These are phyloP conservation scores for Thalassarche chlororhynchos DNA, from an alignment of 2,113 vertebrate species.

Conservation along the genomic window DNA sequence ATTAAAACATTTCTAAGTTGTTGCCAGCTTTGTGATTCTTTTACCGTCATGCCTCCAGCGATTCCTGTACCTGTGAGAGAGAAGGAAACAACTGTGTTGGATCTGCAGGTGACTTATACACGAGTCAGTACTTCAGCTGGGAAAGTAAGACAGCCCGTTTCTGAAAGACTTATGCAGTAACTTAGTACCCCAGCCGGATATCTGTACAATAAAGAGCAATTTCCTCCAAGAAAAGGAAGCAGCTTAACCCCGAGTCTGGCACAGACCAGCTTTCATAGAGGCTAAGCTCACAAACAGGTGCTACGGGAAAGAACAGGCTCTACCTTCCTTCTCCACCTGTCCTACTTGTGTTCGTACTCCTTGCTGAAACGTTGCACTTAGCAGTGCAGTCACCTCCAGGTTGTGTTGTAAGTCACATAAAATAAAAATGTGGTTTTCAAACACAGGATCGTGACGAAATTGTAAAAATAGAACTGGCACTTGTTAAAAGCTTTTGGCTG, in stretches of 20 bases:
- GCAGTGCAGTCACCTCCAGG: background rate
- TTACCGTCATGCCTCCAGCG: background rate
- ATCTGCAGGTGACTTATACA: background rate
- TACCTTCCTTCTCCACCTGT: background rate
- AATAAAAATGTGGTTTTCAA: background rate
- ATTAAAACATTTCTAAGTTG: background rate
- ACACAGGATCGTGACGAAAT: background rate
- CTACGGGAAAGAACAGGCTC: background rate
- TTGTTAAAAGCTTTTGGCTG: background rate
- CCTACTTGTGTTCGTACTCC: background rate
- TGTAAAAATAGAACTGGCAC: constrained; percentile 9
- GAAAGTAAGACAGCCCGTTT: background rate
- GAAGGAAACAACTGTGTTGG: background rate
- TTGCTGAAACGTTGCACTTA: background rate
- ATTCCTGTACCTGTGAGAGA: constrained; percentile 49
- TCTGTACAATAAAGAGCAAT: background rate
- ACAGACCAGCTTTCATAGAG: background rate
- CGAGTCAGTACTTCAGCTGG: background rate
- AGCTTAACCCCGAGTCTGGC: background rate
- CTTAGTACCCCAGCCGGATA: background rate
- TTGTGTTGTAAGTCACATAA: background rate
- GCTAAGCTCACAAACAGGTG: background rate
- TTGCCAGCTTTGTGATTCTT: constrained; percentile 36
- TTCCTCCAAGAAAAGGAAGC: background rate
- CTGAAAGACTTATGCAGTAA: background rate